Base-by-base conservation (phyloP, 2,888 invertebrate genomes). In the Sesia bembeciformis region DNA sequence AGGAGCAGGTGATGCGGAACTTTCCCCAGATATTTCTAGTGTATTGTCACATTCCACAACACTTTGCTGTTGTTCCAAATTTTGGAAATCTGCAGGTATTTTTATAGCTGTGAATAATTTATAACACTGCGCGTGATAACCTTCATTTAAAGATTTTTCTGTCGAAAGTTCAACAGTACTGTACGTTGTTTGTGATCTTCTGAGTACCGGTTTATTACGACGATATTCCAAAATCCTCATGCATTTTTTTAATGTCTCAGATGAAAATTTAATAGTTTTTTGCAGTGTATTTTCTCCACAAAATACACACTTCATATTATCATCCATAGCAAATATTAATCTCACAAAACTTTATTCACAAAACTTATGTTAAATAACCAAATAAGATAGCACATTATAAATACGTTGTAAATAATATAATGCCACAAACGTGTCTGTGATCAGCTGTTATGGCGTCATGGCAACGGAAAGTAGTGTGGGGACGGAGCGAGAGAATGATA, bases 121-220 rank as follows among this genome's bases (percentile, higher is more conserved):
- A 58, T 61, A 61, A 55, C 61, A 62, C 57, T 62, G 61, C 56
- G 63, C 62, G 58, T 63, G 62, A 58, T 62, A 65, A 42, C n/a
- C n/a, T 52, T 61, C 53, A 59, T 62, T 60, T 60, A 60, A 54
- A 57, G 59, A 65, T 8, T 60, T 58, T 60, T 65, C 61, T 38
- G 58, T 59, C 54, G 59, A 58, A 52, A 63, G 38, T 60, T 60
- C 58, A 41, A 62, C 58, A 51, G 60, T 60, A 57, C 61, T 6
- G 43, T 57, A 59, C 53, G 57, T 55, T 53, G 50, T 51, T 57
- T 58, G 58, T 43, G 60, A 62, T 40, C 59, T 64, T 60, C 62
- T 56, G 57, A 61, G 4, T 58, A 61, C 57, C 61, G 60, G 62
- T 40, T 62, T 63, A 55, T 58, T 62, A 54, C 60, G 61, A 61